phyloP scores from a whole-genome alignment of 2,888 invertebrate genomes.

The Campoplex nolae region DNA sequence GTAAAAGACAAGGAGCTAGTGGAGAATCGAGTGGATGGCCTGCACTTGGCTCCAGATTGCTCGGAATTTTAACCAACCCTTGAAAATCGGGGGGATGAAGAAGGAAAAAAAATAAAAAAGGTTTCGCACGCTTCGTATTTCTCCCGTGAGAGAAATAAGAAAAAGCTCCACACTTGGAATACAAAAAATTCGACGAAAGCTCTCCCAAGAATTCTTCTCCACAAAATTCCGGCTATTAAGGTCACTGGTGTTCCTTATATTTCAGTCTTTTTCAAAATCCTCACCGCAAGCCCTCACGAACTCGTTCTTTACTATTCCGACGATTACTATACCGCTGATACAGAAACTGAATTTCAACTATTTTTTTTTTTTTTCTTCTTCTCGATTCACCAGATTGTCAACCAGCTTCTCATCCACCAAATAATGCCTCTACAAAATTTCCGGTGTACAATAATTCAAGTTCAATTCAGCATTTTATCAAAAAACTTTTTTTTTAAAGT shows the following conservation, averaged over 20 bases:
- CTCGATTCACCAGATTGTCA: not conserved
- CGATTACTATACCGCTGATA: constrained; percentile 3
- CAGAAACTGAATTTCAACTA: not conserved
- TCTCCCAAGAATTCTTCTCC: not conserved
- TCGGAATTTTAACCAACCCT: constrained; percentile 10
- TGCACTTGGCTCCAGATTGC: constrained; percentile 44
- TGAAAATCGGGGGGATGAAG: not conserved
- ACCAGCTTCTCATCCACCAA: not conserved
- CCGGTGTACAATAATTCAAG: not conserved
- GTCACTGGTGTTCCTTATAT: constrained; percentile 62
- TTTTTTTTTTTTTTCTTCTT: not conserved
- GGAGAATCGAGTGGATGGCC: constrained; percentile 13
- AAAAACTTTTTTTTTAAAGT: not conserved
- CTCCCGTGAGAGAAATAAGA: constrained; percentile 25
- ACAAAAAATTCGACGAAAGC: not conserved
- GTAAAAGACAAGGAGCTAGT: constrained; percentile 28
- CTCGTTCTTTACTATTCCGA: not conserved
- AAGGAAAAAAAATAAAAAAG: not conserved
- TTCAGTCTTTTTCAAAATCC: constrained; percentile 70
- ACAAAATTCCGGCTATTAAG: constrained; percentile 67
- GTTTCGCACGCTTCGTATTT: not conserved
- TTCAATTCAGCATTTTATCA: not conserved
- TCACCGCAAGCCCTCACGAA: not conserved
- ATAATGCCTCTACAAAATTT: no score
- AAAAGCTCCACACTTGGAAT: not conserved